These are phyloP conservation scores for Geococcyx californianus DNA, from an alignment of 2,113 vertebrate genomes.

Conservation along the genomic window DNA sequence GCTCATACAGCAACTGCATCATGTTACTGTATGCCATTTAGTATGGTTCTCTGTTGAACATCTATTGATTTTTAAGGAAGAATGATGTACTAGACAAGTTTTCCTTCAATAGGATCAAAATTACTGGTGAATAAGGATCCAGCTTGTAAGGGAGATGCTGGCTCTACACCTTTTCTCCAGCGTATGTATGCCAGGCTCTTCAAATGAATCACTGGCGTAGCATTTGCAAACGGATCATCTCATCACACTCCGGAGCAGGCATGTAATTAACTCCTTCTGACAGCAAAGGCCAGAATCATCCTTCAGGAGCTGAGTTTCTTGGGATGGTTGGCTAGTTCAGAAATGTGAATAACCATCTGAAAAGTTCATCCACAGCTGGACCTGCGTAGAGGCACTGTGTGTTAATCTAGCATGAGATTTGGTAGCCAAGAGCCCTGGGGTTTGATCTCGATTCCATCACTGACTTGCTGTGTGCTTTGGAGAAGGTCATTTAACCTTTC, in stretches of 20 bases:
- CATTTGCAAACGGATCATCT: background rate
- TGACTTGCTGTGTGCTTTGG: slow-evolving; percentile 28
- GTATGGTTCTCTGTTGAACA: slow-evolving; percentile 19
- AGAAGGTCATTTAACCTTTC: slow-evolving; percentile 49
- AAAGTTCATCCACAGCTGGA: slow-evolving; percentile 44
- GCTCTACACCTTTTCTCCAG: background rate
- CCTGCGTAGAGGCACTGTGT: background rate
- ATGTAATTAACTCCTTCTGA: slow-evolving; percentile 2
- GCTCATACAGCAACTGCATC: slow-evolving; percentile 30
- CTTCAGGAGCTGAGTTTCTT: background rate
- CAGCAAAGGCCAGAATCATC: background rate
- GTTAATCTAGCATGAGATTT: slow-evolving; percentile 48
- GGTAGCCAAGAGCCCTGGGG: background rate
- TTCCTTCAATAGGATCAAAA: slow-evolving; percentile 44
- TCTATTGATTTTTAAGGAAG: slow-evolving; percentile 53
- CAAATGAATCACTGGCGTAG: background rate
- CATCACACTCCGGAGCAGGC: background rate
- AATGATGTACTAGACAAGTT: slow-evolving; percentile 17
- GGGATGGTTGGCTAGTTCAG: background rate
- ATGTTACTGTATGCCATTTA: slow-evolving; percentile 6
- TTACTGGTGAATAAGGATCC: background rate
- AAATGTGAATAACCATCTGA: slow-evolving; percentile 10
- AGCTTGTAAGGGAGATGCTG: background rate
- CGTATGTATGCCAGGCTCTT: background rate
- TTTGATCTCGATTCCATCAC: background rate